phyloP scores from a whole-genome alignment of 2,113 vertebrate species.

The Bos indicus region DNA sequence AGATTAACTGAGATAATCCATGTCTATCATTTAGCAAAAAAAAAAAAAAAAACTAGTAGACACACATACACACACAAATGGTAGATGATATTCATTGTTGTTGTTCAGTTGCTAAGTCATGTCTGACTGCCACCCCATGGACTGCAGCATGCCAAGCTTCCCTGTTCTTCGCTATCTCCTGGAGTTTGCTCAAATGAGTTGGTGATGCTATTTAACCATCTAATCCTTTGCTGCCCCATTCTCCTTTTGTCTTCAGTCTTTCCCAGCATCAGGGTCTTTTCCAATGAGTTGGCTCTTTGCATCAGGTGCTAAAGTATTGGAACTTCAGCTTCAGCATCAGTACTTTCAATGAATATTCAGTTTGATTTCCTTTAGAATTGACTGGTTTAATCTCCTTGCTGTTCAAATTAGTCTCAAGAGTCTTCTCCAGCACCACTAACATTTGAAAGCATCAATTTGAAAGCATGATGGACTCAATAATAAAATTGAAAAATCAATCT shows the following conservation, averaged over 20 bases:
- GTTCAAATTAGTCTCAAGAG: background rate
- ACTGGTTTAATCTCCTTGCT: background rate
- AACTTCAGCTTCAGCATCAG: background rate
- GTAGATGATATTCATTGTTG: background rate
- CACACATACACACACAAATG: background rate
- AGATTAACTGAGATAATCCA: background rate
- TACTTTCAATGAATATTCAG: background rate
- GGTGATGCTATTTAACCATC: background rate
- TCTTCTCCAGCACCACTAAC: background rate
- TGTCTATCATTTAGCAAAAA: background rate
- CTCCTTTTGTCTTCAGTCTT: background rate
- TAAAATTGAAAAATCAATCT: background rate
- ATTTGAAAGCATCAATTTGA: background rate
- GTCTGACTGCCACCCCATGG: background rate
- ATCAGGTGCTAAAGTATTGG: background rate
- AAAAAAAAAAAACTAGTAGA: background rate
- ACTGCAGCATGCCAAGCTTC: background rate
- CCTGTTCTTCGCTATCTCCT: background rate
- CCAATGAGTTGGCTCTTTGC: background rate
- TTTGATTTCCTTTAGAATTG: background rate
- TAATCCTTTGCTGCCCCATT: background rate
- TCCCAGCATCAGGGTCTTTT: background rate
- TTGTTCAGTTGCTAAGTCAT: background rate
- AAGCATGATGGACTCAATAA: background rate
- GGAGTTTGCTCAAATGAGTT: background rate